A percentile compares a stretch with the other conserved stretches of the same genome.
Conservation (phyloP, 2,888 invertebrate species). For the Gibbula magus region DNA sequence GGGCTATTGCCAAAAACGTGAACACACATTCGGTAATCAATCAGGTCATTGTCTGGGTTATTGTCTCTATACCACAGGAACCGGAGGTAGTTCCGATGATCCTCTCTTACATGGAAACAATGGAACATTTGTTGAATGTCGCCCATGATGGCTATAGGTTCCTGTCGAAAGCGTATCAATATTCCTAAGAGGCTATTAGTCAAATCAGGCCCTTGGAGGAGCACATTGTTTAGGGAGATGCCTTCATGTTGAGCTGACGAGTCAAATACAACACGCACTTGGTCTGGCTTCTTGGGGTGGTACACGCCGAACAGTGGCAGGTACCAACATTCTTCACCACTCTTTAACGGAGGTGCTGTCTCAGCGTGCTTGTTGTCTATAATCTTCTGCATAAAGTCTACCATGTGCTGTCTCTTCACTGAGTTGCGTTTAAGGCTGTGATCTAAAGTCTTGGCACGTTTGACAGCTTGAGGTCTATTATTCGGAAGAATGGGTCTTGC, state of each 20-base stretch:
- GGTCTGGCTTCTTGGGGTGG: too few relatives aligned
- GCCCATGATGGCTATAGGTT: constrained; percentile 31
- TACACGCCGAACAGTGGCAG: constrained; percentile 40
- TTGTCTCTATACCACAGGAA: constrained; percentile 46
- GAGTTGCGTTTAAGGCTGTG: constrained; percentile 12
- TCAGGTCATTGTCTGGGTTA: constrained; percentile 35
- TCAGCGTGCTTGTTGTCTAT: constrained; percentile 39
- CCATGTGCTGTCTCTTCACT: constrained; percentile 22
- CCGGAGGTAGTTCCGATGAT: constrained; percentile 43
- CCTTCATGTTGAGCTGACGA: constrained; percentile 36
- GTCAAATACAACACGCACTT: constrained; percentile 38
- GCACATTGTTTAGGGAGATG: constrained; percentile 30
- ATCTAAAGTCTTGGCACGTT: constrained; percentile 28
- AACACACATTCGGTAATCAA: too few relatives aligned
- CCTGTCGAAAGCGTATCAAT: constrained; percentile 38
- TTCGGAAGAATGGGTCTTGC: constrained; percentile 27
- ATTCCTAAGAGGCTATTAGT: constrained; percentile 43
- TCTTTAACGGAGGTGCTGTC: constrained; percentile 30
- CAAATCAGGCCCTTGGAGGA: constrained; percentile 39
- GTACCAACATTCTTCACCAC: constrained; percentile 37
- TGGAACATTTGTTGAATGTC: constrained; percentile 49
- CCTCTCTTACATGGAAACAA: constrained; percentile 36
- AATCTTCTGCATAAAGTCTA: constrained; percentile 33
- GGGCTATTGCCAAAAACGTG: too few relatives aligned
- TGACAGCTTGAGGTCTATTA: constrained; percentile 31